A percentile compares a stretch with the other conserved stretches of the same genome.
These are phyloP conservation scores for Oryzias dopingdopingensis DNA, from an alignment of 2,797 vertebrate species.

Conservation along the genomic window DNA sequence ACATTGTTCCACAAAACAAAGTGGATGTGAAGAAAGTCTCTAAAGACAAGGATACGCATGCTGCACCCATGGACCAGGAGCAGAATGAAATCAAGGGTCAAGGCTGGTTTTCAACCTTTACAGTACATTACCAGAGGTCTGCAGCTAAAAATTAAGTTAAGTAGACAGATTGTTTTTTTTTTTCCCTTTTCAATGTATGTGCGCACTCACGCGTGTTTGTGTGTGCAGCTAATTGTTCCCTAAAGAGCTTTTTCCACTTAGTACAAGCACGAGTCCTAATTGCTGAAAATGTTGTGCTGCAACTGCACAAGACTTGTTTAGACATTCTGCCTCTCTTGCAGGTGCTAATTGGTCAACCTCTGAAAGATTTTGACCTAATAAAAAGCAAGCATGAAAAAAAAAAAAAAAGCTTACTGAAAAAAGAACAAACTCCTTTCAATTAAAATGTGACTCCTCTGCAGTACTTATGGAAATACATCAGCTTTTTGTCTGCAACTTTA, in stretches of 20 bases:
- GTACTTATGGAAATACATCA: slow-evolving; percentile 23
- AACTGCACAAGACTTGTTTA: slow-evolving; percentile 36
- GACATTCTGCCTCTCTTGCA: slow-evolving; percentile 44
- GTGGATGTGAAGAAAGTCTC: neutral
- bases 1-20: neutral
- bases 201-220: slow-evolving; percentile 21
- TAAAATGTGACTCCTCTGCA: slow-evolving; percentile 57
- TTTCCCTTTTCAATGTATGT: slow-evolving; percentile 11
- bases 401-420: slow-evolving; percentile 34
- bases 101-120: slow-evolving; percentile 45
- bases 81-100: slow-evolving; percentile 21
- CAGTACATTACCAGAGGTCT: slow-evolving; percentile 55
- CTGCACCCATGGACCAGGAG: slow-evolving; percentile 7
- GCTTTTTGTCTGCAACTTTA: neutral
- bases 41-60: slow-evolving; percentile 2
- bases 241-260: slow-evolving; percentile 44
- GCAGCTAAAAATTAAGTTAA: slow-evolving; percentile 45
- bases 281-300: slow-evolving; percentile 47
- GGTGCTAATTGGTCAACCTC: slow-evolving; percentile 64
- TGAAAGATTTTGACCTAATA: slow-evolving; percentile 50
- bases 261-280: slow-evolving; percentile 50
- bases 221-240: slow-evolving; percentile 42
- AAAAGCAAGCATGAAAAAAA: slow-evolving; percentile 32
- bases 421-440: slow-evolving; percentile 58
- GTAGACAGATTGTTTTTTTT: slow-evolving; percentile 41